phyloP scores from a whole-genome alignment of 2,797 vertebrate species.

The Premnoplex brunnescens region DNA sequence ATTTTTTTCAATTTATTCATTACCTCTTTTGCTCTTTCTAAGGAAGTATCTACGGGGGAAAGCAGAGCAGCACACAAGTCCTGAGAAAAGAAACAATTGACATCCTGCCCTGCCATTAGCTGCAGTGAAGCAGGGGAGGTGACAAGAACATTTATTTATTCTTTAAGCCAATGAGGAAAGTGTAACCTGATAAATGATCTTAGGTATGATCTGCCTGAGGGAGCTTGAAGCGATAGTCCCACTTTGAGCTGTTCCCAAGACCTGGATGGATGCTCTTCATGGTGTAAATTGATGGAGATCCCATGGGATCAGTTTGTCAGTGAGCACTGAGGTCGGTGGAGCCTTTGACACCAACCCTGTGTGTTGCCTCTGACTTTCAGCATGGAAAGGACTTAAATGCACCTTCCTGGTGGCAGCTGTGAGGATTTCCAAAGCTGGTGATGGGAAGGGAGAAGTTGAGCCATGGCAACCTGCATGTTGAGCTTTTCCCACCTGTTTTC shows the following conservation, averaged over 20 bases:
- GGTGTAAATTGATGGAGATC: background rate
- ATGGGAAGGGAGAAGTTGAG: background rate
- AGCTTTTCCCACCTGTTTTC: background rate
- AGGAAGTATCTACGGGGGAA: constrained; percentile 2
- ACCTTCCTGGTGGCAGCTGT: background rate
- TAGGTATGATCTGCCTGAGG: background rate
- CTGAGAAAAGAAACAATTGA: constrained; percentile 48
- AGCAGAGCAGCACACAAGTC: constrained; percentile 2
- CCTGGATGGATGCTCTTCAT: background rate
- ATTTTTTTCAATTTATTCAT: constrained; percentile 59
- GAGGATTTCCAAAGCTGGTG: background rate
- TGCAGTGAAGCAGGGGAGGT: constrained; percentile 18
- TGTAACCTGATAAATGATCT: background rate
- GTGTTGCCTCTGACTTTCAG: background rate
- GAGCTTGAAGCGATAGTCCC: background rate
- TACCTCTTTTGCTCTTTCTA: constrained; percentile 15
- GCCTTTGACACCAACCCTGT: background rate
- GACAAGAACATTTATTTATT: background rate
- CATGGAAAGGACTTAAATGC: background rate
- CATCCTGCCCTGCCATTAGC: constrained; percentile 21
- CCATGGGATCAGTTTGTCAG: background rate
- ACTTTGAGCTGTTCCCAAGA: background rate
- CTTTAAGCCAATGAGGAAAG: background rate
- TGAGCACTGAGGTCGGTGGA: background rate
- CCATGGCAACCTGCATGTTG: accelerated